Conservation (phyloP, 2,797 vertebrate genomes). For the Meriones psammophilus region DNA sequence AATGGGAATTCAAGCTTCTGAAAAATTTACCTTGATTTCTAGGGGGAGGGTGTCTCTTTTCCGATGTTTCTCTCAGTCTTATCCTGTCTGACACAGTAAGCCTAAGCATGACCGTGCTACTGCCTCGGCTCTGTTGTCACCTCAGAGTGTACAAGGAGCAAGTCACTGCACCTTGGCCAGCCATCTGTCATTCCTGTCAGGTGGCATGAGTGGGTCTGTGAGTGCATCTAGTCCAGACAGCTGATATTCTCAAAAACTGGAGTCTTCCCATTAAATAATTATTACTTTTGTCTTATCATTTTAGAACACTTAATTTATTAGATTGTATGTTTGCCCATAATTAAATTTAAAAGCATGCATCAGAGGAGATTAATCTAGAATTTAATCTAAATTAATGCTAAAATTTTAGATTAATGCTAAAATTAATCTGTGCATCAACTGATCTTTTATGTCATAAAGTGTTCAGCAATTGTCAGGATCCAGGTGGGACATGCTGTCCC, state of each 20-base stretch:
- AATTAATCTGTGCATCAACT: not conserved
- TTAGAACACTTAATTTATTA: not conserved
- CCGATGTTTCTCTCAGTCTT: not conserved
- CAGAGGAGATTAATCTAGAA: not conserved
- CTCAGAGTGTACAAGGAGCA: not conserved
- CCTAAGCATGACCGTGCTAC: not conserved
- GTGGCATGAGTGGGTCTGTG: not conserved
- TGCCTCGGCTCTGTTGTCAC: accelerated
- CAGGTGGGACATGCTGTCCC: not conserved
- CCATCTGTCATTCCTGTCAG: not conserved
- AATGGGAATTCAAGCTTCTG: not conserved
- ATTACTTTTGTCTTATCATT: conserved; percentile 1
- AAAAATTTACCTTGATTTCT: not conserved
- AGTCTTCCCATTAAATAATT: not conserved
- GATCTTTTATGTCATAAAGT: not conserved
- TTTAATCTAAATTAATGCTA: not conserved
- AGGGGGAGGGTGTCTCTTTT: not conserved
- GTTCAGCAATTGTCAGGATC: accelerated
- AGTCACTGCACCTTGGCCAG: not conserved
- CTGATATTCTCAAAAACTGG: not conserved
- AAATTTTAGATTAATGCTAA: not conserved
- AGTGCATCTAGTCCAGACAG: not conserved
- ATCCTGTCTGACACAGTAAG: no score
- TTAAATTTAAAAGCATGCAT: not conserved
- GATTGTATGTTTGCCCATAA: not conserved